phyloP scores from a whole-genome alignment of 2,888 invertebrate genomes.

The Girardia tigrina region DNA sequence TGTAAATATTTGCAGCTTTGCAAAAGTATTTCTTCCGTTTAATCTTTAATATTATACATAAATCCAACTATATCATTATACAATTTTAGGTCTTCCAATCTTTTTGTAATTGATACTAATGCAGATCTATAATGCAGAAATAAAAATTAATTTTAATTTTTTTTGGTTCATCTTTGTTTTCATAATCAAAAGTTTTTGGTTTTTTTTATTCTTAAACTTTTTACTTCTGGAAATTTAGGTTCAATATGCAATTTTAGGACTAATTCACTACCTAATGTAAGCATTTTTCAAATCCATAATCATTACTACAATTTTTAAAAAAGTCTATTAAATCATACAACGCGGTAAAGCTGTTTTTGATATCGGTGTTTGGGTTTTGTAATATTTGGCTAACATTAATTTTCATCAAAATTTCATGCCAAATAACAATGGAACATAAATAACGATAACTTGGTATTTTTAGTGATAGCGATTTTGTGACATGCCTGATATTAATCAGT shows the following conservation, averaged over 20 bases:
- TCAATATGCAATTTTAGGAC: background rate
- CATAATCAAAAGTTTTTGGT: background rate
- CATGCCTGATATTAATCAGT: constrained; percentile 9
- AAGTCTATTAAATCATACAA: background rate
- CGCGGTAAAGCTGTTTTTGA: background rate
- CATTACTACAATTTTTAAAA: background rate
- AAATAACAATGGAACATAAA: background rate
- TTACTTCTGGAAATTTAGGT: background rate
- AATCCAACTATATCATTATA: background rate
- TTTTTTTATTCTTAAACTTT: background rate
- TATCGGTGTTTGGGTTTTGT: background rate
- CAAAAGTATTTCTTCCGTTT: background rate
- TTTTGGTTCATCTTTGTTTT: background rate
- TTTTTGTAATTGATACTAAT: background rate
- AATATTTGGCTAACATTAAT: constrained; percentile 20
- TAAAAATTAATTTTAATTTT: background rate
- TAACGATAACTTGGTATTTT: constrained; percentile 20
- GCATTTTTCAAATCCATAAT: background rate
- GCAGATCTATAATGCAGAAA: background rate
- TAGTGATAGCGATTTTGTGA: background rate
- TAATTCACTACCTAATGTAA: background rate
- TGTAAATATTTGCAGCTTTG: background rate
- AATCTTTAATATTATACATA: background rate
- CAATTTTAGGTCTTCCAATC: background rate
- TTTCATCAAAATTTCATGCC: constrained; percentile 1